These are phyloP conservation scores for Drosophila aldrichi DNA, from an alignment of 2,888 invertebrate genomes.

Conservation along the genomic window DNA sequence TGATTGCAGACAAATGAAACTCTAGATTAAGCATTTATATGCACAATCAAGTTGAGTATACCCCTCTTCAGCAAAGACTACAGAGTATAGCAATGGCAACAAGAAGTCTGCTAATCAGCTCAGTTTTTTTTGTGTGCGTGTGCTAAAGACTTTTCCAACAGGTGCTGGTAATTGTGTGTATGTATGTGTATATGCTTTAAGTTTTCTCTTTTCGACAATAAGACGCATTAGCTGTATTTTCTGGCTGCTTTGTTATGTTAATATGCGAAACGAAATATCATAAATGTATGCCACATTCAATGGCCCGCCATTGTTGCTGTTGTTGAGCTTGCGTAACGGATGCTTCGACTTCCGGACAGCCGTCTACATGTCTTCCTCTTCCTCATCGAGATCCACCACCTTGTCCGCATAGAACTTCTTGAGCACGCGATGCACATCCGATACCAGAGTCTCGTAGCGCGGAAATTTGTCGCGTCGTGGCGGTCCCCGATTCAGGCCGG, in stretches of 20 bases:
- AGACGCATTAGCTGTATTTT: constrained; percentile 47
- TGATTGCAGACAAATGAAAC: neutral
- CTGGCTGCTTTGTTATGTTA: constrained; percentile 48
- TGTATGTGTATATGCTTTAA: neutral
- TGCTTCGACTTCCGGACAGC: constrained; percentile 2
- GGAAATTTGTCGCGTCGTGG: constrained; percentile 84
- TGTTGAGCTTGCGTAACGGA: constrained; percentile 25
- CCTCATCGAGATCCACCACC: constrained; percentile 28
- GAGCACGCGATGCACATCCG: constrained; percentile 72
- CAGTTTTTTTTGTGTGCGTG: constrained; percentile 3
- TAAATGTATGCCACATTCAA: constrained; percentile 31
- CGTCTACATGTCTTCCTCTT: constrained; percentile 47
- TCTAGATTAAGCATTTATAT: neutral
- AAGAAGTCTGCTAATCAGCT: constrained; percentile 38
- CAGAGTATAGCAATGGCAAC: constrained; percentile 22
- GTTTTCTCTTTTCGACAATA: constrained; percentile 31
- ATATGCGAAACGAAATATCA: constrained; percentile 20
- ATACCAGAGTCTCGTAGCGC: constrained; percentile 64
- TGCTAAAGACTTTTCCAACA: constrained; percentile 23
- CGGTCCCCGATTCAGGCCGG: constrained; percentile 80
- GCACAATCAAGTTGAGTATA: neutral
- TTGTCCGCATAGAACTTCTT: constrained; percentile 82
- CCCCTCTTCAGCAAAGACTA: neutral
- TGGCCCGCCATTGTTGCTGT: constrained; percentile 43
- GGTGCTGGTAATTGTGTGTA: constrained; percentile 4